Conservation (phyloP, 2,888 invertebrate species). For the Vannuccia rotundouncinata region DNA sequence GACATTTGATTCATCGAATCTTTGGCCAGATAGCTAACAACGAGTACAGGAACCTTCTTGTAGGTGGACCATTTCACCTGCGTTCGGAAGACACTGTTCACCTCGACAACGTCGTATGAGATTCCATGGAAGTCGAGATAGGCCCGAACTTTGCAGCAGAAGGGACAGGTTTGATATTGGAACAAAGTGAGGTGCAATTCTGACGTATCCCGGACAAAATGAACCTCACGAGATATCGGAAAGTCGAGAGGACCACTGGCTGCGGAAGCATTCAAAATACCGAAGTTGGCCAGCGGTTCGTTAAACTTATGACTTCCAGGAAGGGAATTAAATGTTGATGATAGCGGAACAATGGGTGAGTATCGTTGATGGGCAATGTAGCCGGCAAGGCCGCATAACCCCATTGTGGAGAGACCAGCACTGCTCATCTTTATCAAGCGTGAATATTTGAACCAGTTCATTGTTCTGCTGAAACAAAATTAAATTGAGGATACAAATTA, state of each 20-base stretch:
- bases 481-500: too few relatives aligned
- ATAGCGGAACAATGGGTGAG: background rate
- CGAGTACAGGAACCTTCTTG: constrained; percentile 86
- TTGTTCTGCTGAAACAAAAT: too few relatives aligned
- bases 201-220: background rate
- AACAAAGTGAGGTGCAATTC: constrained; percentile 73
- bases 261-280: background rate
- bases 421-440: background rate
- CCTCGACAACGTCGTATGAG: constrained; percentile 89
- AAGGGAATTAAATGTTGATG: background rate
- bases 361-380: background rate
- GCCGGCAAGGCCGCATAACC: background rate
- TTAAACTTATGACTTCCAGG: background rate
- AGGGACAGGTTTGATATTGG: constrained; percentile 95
- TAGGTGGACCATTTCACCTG: constrained; percentile 87
- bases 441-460: background rate
- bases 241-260: background rate
- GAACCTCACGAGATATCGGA: background rate
- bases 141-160: constrained; percentile 73
- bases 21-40: constrained; percentile 57
- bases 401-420: background rate
- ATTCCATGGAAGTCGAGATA: constrained; percentile 79
- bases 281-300: background rate
- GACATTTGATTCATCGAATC: background rate
- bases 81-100: constrained; percentile 83